These are phyloP conservation scores for Litocranius walleri DNA, from an alignment of 2,113 vertebrate species.

Conservation along the genomic window DNA sequence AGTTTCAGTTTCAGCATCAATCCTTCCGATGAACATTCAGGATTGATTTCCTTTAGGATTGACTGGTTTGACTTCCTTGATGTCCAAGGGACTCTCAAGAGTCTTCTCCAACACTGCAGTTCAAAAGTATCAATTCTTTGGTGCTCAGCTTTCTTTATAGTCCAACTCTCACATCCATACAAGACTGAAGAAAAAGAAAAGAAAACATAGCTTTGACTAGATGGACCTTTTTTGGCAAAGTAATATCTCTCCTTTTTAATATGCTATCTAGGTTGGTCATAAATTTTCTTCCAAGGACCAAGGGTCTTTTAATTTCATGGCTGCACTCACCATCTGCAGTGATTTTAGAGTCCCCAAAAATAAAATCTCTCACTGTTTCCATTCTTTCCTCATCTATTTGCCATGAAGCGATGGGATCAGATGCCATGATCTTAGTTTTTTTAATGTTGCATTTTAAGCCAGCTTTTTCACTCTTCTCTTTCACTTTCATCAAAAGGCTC, in stretches of 20 bases:
- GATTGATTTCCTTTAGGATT: not conserved
- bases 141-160: not conserved
- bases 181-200: not conserved
- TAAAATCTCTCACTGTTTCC: not conserved
- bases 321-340: not conserved
- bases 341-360: not conserved
- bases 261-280: not conserved
- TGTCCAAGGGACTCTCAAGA: not conserved
- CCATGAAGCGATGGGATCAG: not conserved
- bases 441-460: not conserved
- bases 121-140: not conserved
- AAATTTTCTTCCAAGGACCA: not conserved
- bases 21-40: not conserved
- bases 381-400: not conserved
- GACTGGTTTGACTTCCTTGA: not conserved
- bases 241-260: not conserved
- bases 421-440: not conserved
- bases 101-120: not conserved
- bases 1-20: not conserved
- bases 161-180: not conserved
- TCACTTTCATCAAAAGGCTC: not conserved
- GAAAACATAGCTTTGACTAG: not conserved
- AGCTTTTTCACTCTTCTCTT: not conserved
- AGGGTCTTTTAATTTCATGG: not conserved
- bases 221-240: not conserved